These are phyloP conservation scores for Nematopogon swammerdamellus DNA, from an alignment of 2,888 invertebrate species.

Conservation along the genomic window DNA sequence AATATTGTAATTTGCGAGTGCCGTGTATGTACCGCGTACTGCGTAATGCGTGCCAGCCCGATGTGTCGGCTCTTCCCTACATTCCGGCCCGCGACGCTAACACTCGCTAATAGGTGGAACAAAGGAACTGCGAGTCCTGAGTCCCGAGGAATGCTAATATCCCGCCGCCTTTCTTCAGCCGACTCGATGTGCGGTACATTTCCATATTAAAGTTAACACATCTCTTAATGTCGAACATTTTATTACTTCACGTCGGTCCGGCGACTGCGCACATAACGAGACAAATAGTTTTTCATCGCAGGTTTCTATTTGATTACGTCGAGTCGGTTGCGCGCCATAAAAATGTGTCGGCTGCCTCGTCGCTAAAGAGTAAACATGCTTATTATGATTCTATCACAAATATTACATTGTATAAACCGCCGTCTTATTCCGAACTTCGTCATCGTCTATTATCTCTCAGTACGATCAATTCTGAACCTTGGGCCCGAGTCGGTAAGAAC, in stretches of 20 bases:
- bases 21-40: no score
- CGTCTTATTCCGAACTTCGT: no score
- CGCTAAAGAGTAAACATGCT: conserved; percentile 10
- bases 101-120: background rate
- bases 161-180: background rate
- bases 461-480: background rate
- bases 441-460: no score
- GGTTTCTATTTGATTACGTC: conserved; percentile 55
- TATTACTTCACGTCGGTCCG: conserved; percentile 43
- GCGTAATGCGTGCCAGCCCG: background rate
- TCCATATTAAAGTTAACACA: conserved; percentile 32
- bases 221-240: conserved; percentile 40
- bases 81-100: background rate
- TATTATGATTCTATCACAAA: conserved; percentile 53
- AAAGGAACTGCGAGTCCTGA: background rate
- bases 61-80: background rate
- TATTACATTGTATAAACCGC: conserved; percentile 30
- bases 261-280: conserved; percentile 38
- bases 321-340: conserved; percentile 26
- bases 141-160: background rate
- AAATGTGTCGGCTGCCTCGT: conserved; percentile 32
- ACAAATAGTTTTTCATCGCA: conserved; percentile 41
- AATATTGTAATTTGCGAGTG: background rate
- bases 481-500: no score
- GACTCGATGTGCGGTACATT: conserved; percentile 16